phyloP scores from a whole-genome alignment of 2,888 invertebrate species.

The Sturmia bella region DNA sequence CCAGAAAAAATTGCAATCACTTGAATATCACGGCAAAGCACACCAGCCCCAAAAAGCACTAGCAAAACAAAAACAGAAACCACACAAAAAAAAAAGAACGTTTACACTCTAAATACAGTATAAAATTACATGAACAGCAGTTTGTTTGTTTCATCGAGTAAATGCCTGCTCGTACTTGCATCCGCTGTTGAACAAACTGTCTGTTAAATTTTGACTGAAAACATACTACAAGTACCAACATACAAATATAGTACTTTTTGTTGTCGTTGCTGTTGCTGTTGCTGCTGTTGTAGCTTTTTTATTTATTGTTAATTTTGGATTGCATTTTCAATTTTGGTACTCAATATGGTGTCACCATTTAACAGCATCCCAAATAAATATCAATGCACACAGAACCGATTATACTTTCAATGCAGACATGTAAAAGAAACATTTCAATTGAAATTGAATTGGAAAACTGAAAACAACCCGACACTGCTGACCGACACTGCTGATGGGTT shows the following conservation, averaged over 20 bases:
- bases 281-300: conserved; percentile 17
- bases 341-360: conserved; percentile 63
- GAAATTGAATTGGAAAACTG: neutral
- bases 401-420: conserved; percentile 34
- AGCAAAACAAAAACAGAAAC: conserved; percentile 3
- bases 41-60: neutral
- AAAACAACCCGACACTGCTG: neutral
- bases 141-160: conserved; percentile 41
- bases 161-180: conserved; percentile 29
- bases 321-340: conserved; percentile 50
- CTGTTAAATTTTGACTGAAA: conserved; percentile 39
- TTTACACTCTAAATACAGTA: conserved; percentile 44
- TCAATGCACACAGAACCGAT: conserved; percentile 15
- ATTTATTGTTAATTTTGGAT: conserved; percentile 41
- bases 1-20: conserved; percentile 26
- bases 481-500: no score
- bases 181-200: conserved; percentile 47
- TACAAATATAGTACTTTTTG: conserved; percentile 19
- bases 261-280: no score
- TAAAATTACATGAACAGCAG: conserved; percentile 48
- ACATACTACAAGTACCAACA: conserved; percentile 1
- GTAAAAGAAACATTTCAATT: conserved; percentile 12
- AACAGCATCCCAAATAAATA: conserved; percentile 62
- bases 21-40: neutral
- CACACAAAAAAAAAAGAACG: conserved; percentile 17